A percentile compares a stretch with the other conserved stretches of the same genome.
Conservation (phyloP, 2,113 vertebrate genomes). For the Poicephalus gulielmi region DNA sequence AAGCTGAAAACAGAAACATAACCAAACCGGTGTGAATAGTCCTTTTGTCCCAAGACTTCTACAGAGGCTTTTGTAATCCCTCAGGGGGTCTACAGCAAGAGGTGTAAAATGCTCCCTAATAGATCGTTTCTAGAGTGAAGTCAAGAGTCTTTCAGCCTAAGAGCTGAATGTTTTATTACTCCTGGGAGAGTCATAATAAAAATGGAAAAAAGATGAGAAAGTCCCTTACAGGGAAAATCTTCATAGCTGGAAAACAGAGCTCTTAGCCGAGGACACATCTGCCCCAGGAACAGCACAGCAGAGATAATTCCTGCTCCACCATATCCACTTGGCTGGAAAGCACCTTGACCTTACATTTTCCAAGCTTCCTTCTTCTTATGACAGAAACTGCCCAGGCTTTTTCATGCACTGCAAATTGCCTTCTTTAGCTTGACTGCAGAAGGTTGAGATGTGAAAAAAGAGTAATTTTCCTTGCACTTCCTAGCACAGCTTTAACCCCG, state of each 20-base stretch:
- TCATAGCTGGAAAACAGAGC: background rate
- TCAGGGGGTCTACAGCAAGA: background rate
- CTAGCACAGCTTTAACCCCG: background rate
- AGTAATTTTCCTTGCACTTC: background rate
- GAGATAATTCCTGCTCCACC: background rate
- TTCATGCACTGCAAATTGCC: background rate
- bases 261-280: background rate
- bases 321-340: background rate
- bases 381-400: background rate
- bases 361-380: background rate
- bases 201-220: background rate
- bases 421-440: background rate
- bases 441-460: background rate
- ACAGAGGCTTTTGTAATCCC: background rate
- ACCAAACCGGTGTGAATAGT: background rate
- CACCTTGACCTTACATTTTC: background rate
- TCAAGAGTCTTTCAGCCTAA: background rate
- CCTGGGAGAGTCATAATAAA: background rate
- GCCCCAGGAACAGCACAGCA: background rate
- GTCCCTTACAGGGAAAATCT: background rate
- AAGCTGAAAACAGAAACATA: background rate
- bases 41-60: background rate
- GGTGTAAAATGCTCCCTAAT: background rate
- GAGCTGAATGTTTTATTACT: background rate
- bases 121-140: background rate